Evolutionary conservation across 2,113 vertebrate genomes (phyloP), one percentile per base, ranked within the genome.

Genomic region (Burhinus oedicnemus): DNA sequence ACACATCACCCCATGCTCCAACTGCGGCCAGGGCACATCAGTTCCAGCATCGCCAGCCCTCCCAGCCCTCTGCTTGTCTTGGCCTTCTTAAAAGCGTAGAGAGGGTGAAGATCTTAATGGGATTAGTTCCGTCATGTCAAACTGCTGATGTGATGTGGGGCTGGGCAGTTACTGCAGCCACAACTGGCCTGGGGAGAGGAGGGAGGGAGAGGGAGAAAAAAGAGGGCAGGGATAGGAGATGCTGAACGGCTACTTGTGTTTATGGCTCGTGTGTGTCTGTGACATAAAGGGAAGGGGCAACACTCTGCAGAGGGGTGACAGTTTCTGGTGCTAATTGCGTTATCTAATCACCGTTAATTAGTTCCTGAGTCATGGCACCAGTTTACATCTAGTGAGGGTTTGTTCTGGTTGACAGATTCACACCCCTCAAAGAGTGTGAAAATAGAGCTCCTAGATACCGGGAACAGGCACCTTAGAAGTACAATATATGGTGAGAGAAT

Each of bases 281-380:
- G 74, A n/a, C 13, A 75, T 19, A 72, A 80, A 82, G 54, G 14
- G 61, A 91, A 74, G 77, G 83, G 80, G 52, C 3, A 19, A 40
- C 47, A 17, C 70, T 87, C n/a, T 6, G 26, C 27, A 4, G 36
- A 62, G 51, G 32, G 57, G 32, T 69, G 90, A 82, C 75, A 94
- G 65, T 94, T 92, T 91, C 45, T 61, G n/a, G 78, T 4, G 76
- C 49, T 95, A 96, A 97, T 95, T 91, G 89, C 21, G 7, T 94
- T 97, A 95, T 84, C 93, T 95, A 95, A 96, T 88, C 97, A 89
- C 93, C 8, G 7, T 84, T 97, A 96, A 97, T 95, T 96, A 95
- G 94, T 47, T 91, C 84, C 76, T 96, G 90, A 96, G 65, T 96
- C 87, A 78, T 1, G 21, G 82, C 92, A 94, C 65, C 51, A 49